A percentile compares a stretch with the other conserved stretches of the same genome.
phyloP scores from a whole-genome alignment of 2,113 vertebrate species.

The Mola mola region DNA sequence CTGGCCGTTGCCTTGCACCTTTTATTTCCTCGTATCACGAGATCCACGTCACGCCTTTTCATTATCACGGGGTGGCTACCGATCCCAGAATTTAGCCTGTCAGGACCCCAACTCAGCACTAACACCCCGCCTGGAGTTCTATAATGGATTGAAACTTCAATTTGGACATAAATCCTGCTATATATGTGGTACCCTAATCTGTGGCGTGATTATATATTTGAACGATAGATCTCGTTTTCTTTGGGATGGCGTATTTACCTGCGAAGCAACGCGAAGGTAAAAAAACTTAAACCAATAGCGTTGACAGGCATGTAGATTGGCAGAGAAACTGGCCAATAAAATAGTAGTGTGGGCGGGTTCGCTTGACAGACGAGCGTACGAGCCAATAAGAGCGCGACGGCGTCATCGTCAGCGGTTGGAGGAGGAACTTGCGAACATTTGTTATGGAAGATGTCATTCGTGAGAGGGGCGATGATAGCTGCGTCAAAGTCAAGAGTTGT shows the following conservation, averaged over 20 bases:
- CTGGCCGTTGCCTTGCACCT: fast-evolving
- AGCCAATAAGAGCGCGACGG: constrained; percentile 41
- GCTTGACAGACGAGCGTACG: background rate
- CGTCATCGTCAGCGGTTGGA: fast-evolving
- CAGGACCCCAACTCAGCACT: background rate
- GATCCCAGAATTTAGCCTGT: background rate
- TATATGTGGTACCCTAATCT: too few species aligned
- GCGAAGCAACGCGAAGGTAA: background rate
- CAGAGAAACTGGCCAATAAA: constrained; percentile 34
- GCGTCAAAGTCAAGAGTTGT: constrained; percentile 62
- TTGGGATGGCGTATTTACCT: too few species aligned
- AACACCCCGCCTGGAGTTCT: background rate
- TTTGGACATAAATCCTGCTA: background rate
- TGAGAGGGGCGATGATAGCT: constrained; percentile 46
- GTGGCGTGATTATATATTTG: too few species aligned
- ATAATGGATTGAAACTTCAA: background rate
- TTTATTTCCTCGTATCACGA: constrained; percentile 55
- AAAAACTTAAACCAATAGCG: fast-evolving
- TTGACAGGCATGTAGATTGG: background rate
- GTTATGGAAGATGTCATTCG: constrained; percentile 76
- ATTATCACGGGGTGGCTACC: fast-evolving
- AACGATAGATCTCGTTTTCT: too few species aligned
- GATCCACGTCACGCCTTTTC: constrained; percentile 29
- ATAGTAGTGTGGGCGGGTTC: background rate
- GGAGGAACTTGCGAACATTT: background rate